These are phyloP conservation scores for Plagodis dolabraria DNA, from an alignment of 2,888 invertebrate species.

Conservation along the genomic window DNA sequence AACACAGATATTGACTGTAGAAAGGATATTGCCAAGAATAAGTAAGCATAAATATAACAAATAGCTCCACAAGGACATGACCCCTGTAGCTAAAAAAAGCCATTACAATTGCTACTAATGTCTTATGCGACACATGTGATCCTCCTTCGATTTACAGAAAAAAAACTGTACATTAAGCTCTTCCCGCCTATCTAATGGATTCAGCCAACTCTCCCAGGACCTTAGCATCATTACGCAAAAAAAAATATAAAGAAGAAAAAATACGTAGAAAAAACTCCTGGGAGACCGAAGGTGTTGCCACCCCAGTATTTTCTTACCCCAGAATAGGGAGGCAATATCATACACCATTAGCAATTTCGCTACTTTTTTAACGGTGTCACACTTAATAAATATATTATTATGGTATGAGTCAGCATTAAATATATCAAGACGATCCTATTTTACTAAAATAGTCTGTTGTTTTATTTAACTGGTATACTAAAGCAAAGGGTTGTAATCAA, in stretches of 20 bases:
- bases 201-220: conserved; percentile 82
- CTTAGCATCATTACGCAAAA: conserved; percentile 79
- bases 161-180: conserved; percentile 78
- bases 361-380: conserved; percentile 84
- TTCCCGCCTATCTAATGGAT: conserved; percentile 83
- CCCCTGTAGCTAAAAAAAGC: conserved; percentile 14
- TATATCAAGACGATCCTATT: not conserved
- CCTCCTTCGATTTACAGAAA: conserved; percentile 57
- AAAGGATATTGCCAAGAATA: too few relatives aligned
- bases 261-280: conserved; percentile 76
- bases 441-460: not conserved
- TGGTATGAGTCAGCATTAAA: conserved; percentile 31
- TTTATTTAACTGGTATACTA: conserved; percentile 5
- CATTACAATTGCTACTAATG: conserved; percentile 67
- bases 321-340: conserved; percentile 85
- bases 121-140: conserved; percentile 64
- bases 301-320: conserved; percentile 80
- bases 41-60: too few relatives aligned
- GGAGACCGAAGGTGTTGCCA: conserved; percentile 81
- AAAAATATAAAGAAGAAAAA: conserved; percentile 66
- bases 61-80: not conserved
- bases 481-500: conserved; percentile 12
- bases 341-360: conserved; percentile 85
- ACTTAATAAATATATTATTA: conserved; percentile 66
- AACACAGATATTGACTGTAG: too few relatives aligned